phyloP scores from a whole-genome alignment of 2,888 invertebrate species.

The Coelopa pilipes region DNA sequence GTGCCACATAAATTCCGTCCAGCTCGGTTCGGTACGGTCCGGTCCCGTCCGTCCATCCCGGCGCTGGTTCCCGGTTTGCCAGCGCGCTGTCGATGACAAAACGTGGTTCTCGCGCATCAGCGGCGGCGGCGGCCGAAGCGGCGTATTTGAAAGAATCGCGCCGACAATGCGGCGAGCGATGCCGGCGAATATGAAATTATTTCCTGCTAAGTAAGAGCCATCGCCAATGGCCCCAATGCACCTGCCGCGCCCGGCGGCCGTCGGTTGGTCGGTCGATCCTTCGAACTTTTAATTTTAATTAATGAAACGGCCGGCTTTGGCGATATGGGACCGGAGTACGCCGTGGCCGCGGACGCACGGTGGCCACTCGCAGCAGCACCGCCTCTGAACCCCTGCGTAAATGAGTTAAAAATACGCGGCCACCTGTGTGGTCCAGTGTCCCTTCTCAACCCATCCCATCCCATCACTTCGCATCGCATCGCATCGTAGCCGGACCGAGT shows the following conservation, averaged over 20 bases:
- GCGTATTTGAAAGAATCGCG: conserved; percentile 39
- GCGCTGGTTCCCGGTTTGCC: neutral
- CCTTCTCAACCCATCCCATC: no score
- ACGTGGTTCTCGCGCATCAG: conserved; percentile 28
- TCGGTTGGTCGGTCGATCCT: conserved; percentile 45
- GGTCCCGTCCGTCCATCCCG: neutral
- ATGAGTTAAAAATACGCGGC: conserved; percentile 35
- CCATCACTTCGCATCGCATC: no score
- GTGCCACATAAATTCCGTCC: conserved; percentile 34
- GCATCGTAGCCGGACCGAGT: no score
- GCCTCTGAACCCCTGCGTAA: conserved; percentile 26
- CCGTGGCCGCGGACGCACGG: neutral
- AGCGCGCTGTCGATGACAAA: conserved; percentile 29
- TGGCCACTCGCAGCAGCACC: neutral
- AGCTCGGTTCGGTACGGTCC: neutral
- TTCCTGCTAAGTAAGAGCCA: conserved; percentile 61
- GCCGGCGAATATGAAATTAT: conserved; percentile 57
- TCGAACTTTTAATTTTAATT: conserved; percentile 58
- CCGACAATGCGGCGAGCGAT: conserved; percentile 38
- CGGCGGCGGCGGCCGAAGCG: neutral
- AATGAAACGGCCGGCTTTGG: conserved; percentile 48
- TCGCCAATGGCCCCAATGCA: conserved; percentile 9
- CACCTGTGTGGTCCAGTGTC: conserved; percentile 20
- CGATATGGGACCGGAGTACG: neutral
- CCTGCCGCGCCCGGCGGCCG: conserved; percentile 14